Base-by-base conservation (phyloP, 2,113 vertebrate genomes). In the Antennarius striatus region DNA sequence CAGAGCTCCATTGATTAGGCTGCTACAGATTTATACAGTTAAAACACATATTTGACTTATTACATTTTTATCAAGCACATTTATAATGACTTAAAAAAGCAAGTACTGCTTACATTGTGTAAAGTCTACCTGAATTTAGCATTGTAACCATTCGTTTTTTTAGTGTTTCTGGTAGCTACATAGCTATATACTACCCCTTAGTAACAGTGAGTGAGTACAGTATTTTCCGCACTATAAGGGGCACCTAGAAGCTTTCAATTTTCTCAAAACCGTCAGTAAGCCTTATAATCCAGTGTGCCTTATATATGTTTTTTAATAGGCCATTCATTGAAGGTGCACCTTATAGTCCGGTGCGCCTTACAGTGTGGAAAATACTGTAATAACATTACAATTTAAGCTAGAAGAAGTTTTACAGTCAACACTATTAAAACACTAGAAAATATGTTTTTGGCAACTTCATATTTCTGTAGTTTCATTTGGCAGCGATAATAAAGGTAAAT, bases 51-150 rank as follows among this genome's bases (percentile, higher is more conserved):
- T 7, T 4, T 36, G 32, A 36, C 32, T 11, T 14, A 10, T 29
- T 30, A 30, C 28, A 53, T 43, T 10, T 47, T 47, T 11, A 70
- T 30, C 11, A 12, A 82, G 46, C 75, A 79, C 79, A 74, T 54
- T 68, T 30, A 40, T 50, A 16, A 3, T 72, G 49, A 28, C 1
- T 64, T 58, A 0, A 3, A 52, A 47, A 12, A n/a, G 3, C 15
- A 76, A 57, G 13, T 7, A 8, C 40, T 45, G 49, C 30, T 68
- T 50, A 11, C 39, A 68, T 62, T 29, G 22, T 60, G 16, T 42
- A 45, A 51, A 65, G 77, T 28, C 9, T 40, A 62, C 36, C 28
- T 54, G 29, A 3, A 49, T 46, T 61, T 75, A 0, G 54, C 32
- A 53, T 3, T 4, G 3, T 0, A 43, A 51, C 4, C 22, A 22